Conservation (phyloP, 2,113 vertebrate species). For the Burhinus bistriatus region DNA sequence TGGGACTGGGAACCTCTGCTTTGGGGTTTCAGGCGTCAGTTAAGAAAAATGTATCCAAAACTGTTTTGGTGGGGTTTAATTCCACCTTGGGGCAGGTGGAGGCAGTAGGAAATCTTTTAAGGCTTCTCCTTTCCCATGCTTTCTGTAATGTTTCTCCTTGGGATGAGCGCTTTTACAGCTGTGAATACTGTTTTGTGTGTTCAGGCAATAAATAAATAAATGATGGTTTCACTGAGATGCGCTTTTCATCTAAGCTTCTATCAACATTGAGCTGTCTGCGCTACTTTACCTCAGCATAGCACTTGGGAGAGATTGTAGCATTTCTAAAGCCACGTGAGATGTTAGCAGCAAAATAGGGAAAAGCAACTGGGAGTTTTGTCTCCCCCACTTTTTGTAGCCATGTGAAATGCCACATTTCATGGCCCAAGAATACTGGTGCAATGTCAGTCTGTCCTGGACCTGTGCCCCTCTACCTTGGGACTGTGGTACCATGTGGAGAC, state of each 20-base stretch:
- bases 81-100: constrained; percentile 9
- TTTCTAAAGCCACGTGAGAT: background rate
- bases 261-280: background rate
- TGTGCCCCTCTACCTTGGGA: background rate
- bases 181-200: background rate
- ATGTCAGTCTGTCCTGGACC: background rate
- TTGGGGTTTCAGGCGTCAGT: background rate
- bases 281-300: background rate
- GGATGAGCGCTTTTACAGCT: background rate
- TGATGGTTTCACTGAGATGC: background rate
- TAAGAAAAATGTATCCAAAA: background rate
- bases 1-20: background rate
- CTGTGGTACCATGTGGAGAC: too few relatives aligned
- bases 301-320: fast-evolving
- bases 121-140: background rate
- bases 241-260: background rate
- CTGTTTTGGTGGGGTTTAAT: background rate
- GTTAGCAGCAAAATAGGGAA: background rate
- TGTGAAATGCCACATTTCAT: background rate
- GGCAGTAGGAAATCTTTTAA: background rate
- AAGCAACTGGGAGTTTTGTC: background rate
- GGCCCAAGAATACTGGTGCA: background rate
- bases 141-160: background rate
- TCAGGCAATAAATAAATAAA: background rate
- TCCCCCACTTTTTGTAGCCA: fast-evolving